Conservation (phyloP, 2,113 vertebrate genomes). For the Laticauda colubrina region DNA sequence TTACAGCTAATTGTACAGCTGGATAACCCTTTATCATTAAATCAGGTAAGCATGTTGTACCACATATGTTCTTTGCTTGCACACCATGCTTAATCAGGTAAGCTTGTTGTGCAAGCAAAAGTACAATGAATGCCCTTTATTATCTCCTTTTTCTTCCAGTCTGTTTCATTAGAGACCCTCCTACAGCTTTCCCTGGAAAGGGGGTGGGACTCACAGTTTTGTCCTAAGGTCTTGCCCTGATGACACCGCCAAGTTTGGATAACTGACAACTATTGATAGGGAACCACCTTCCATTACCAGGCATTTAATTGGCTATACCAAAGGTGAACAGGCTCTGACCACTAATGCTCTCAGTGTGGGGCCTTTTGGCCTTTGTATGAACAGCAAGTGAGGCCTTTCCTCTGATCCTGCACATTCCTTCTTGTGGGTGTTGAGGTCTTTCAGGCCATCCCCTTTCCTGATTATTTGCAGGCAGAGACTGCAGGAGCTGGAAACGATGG, state of each 20-base stretch:
- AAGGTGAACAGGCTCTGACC: not conserved
- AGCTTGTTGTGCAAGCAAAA: not conserved
- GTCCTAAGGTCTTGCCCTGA: not conserved
- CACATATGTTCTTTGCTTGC: not conserved
- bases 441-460: not conserved
- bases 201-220: not conserved
- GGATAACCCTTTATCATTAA: not conserved
- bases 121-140: not conserved
- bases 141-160: not conserved
- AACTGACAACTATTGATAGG: not conserved
- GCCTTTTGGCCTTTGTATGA: not conserved
- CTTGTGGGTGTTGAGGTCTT: not conserved
- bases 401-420: not conserved
- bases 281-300: not conserved
- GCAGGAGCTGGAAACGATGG: not conserved
- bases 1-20: not conserved
- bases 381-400: not conserved
- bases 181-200: not conserved
- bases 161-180: not conserved
- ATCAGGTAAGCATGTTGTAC: not conserved
- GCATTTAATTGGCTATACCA: not conserved
- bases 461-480: not conserved
- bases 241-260: not conserved
- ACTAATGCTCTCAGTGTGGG: not conserved
- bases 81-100: not conserved